phyloP scores from a whole-genome alignment of 2,113 vertebrate genomes.

The Charina bottae region DNA sequence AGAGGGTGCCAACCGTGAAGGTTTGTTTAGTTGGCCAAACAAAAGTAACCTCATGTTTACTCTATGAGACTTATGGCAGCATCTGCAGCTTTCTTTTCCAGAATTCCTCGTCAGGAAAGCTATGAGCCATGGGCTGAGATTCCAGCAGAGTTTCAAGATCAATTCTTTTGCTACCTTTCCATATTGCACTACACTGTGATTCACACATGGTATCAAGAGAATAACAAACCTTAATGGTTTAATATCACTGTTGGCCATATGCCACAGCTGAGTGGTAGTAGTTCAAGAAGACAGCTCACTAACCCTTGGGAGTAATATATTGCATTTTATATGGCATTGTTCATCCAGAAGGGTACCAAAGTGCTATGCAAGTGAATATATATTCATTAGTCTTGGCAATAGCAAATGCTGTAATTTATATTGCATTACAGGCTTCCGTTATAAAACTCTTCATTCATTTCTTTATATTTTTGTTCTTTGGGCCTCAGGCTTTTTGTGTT shows the following conservation, averaged over 20 bases:
- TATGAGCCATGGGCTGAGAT: background rate
- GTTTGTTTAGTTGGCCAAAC: background rate
- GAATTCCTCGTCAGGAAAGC: background rate
- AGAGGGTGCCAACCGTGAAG: background rate
- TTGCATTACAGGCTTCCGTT: conserved; percentile 1
- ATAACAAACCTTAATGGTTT: conserved; percentile 23
- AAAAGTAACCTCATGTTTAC: background rate
- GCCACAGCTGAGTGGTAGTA: conserved; percentile 23
- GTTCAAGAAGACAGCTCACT: conserved; percentile 26
- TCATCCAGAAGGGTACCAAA: conserved; percentile 33
- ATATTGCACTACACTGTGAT: background rate
- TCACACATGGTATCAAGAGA: conserved; percentile 8
- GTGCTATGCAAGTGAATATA: conserved; percentile 24
- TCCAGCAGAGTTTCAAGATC: background rate
- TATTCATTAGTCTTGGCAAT: conserved; percentile 27
- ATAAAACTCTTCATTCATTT: conserved; percentile 6
- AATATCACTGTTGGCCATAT: conserved; percentile 32
- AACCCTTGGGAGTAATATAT: conserved; percentile 10
- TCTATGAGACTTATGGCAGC: background rate
- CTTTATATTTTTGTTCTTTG: background rate
- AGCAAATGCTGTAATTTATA: conserved; percentile 15
- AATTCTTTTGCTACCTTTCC: background rate
- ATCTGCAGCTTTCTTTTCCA: background rate
- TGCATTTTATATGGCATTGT: conserved; percentile 11
- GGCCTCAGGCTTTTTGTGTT: background rate